Evolutionary conservation across 2,888 invertebrate species (phyloP), one percentile per base, ranked within the genome.

Genomic region (Litoditis marina): DNA sequence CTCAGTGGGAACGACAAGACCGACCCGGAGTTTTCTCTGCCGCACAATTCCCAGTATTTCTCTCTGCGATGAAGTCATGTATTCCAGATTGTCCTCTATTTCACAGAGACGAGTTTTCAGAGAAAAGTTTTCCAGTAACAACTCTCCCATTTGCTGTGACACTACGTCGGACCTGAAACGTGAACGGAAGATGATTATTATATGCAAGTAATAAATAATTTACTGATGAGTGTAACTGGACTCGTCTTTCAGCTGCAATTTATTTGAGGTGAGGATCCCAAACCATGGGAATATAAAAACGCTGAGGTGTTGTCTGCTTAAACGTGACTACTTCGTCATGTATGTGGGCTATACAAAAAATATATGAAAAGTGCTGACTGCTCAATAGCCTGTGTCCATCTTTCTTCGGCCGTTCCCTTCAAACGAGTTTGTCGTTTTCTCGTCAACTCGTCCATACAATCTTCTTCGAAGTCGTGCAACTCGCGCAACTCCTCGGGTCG

Each of bases 381-480:
- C 34, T 57, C 47, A 28, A 64, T 53, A 11, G 64, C 59, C 2
- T 60, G 55, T n/a, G 50, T 51, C 63, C 63, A 65, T 36, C 62
- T 16, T 51, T 68, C 68, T 57, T 68, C 65, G 7, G 57, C 56
- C 4, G 65, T 63, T 42, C 64, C 66, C 19, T 61, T 22, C 28
- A 57, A 47, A 2, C 61, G 25, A 39, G 58, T 44, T 5, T 51
- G 30, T 22, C 64, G 39, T 84, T 93, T 92, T 74, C 92, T 89
- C 73, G 85, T 85, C 84, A 92, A 92, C 28, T 94, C 94, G 85
- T 96, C 95, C 56, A 96, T 92, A 84, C 95, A 94, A 82, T 96
- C 95, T 84, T 96, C 95, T 83, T 96, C 95, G 84, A 95, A 96
- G 84, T 96, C 95, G 83, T 94, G 93, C 60, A 95, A 85, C 59